Evolutionary conservation across 1,140 invertebrate species (phyloP).

Genomic region (Sycophila sp.): DNA sequence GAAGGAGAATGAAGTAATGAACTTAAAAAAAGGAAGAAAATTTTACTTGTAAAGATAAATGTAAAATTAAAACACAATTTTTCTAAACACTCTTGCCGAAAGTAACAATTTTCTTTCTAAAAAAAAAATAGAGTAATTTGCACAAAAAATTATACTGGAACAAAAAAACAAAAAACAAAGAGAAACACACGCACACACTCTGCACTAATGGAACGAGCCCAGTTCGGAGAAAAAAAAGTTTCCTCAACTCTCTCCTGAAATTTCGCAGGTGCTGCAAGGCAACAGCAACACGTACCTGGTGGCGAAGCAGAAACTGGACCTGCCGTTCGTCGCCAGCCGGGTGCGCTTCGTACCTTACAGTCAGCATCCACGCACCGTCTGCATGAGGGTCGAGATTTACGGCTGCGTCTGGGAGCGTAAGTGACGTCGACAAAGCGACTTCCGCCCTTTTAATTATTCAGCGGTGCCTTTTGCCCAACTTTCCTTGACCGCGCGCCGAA

Average conservation of each 20-base stretch:
- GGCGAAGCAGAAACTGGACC: conserved; percentile 80
- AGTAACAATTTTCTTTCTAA: neutral
- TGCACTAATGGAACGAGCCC: neutral
- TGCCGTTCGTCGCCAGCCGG: conserved; percentile 86
- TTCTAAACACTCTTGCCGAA: neutral
- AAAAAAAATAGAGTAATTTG: neutral
- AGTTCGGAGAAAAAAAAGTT: too few relatives aligned
- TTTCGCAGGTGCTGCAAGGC: conserved; percentile 80
- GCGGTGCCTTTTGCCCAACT: neutral
- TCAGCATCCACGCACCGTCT: conserved; percentile 87
- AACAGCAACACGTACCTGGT: conserved; percentile 91
- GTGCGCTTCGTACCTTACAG: conserved; percentile 91
- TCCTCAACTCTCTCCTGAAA: too few relatives aligned
- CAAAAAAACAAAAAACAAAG: neutral
- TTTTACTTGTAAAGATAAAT: too few relatives aligned
- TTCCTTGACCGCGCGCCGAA: neutral
- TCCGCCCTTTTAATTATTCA: conserved; percentile 23
- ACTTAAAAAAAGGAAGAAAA: too few relatives aligned
- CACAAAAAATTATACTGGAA: neutral
- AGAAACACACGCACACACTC: too few relatives aligned
- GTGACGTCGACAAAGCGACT: conserved; percentile 55
- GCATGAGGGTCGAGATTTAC: conserved; percentile 91
- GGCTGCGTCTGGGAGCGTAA: conserved; percentile 88
- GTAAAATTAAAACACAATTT: too few relatives aligned
- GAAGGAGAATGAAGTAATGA: too few relatives aligned